These are phyloP conservation scores for Caenorhabditis brenneri DNA, from an alignment of 1,140 invertebrate genomes.

Conservation along the genomic window DNA sequence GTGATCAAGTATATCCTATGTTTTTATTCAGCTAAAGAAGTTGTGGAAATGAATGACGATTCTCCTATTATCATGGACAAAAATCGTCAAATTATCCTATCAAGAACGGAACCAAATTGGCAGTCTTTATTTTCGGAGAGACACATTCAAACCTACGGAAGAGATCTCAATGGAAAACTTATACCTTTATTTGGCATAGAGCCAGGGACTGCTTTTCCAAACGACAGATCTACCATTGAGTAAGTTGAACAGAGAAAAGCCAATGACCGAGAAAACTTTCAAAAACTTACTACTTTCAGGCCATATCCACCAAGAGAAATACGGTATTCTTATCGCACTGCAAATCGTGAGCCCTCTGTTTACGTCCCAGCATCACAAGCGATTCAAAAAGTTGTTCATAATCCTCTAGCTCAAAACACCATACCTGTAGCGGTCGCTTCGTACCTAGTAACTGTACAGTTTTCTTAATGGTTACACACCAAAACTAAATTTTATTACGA, in stretches of 20 bases:
- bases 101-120: slow-evolving; percentile 4
- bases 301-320: background rate
- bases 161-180: slow-evolving; percentile 17
- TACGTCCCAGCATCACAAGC: slow-evolving; percentile 28
- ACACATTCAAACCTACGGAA: background rate
- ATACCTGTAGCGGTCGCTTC: background rate
- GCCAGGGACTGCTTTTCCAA: background rate
- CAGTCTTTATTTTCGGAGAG: background rate
- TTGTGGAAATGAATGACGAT: background rate
- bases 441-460: slow-evolving; percentile 44
- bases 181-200: background rate
- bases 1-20: background rate
- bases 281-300: background rate
- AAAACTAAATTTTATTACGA: background rate
- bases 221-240: background rate
- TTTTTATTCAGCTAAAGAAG: background rate
- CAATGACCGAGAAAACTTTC: background rate
- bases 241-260: too few species aligned
- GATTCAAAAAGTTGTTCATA: background rate
- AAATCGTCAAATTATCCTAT: slow-evolving; percentile 37
- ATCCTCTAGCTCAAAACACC: background rate
- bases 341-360: background rate
- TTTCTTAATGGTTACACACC: background rate
- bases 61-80: slow-evolving; percentile 11
- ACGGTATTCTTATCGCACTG: slow-evolving; percentile 35